These are phyloP conservation scores for Eupsittula cactorum DNA, from an alignment of 2,113 vertebrate genomes.

Conservation along the genomic window DNA sequence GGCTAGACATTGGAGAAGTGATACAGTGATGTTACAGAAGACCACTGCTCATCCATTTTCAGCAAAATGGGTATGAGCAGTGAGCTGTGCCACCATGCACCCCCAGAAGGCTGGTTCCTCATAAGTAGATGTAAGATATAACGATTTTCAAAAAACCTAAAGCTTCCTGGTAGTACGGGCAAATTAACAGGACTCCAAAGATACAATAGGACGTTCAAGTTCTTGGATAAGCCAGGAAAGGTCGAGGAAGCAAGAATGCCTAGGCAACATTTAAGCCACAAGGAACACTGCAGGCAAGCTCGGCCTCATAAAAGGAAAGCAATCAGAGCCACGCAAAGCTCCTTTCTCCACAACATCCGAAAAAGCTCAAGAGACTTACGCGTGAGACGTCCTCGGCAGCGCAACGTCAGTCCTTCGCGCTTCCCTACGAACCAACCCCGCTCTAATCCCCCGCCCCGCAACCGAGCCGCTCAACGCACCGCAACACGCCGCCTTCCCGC, in stretches of 20 bases:
- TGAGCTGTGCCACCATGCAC: not conserved
- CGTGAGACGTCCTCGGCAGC: not conserved
- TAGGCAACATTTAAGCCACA: not conserved
- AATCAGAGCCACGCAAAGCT: fast-evolving
- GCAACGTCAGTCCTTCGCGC: not conserved
- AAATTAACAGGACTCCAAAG: not conserved
- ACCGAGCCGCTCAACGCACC: too few species aligned
- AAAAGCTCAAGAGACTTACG: not conserved
- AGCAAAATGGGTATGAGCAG: fast-evolving
- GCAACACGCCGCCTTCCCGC: not conserved
- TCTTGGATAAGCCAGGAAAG: not conserved
- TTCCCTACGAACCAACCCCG: not conserved
- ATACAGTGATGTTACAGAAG: not conserved
- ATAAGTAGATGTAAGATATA: not conserved
- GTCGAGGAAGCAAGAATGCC: not conserved
- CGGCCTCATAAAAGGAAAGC: too few species aligned
- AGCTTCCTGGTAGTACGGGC: not conserved
- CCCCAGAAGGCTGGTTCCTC: not conserved
- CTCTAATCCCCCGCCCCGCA: not conserved
- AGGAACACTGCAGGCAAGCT: fast-evolving
- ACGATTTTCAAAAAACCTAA: not conserved
- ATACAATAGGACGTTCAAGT: fast-evolving
- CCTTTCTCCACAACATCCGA: not conserved
- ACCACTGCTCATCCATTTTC: not conserved
- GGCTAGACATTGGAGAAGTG: fast-evolving